Conservation (phyloP, 2,888 invertebrate species). For the Megalurothrips usitatus region DNA sequence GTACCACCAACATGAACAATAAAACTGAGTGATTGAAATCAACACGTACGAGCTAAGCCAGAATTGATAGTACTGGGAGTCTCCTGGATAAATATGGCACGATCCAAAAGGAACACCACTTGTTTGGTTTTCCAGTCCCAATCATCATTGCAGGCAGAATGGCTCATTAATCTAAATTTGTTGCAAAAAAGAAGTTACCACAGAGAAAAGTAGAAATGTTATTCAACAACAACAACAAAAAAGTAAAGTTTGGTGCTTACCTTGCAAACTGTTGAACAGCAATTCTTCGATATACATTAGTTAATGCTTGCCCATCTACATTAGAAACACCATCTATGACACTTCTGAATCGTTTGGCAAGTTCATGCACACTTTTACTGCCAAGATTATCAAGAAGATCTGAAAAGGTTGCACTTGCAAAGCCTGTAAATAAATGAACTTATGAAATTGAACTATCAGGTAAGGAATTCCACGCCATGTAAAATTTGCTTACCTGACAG, state of each 20-base stretch:
- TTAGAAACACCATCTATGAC: background rate
- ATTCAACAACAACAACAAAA: no score
- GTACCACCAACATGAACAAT: background rate
- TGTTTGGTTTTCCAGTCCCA: conserved; percentile 62
- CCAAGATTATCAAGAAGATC: background rate
- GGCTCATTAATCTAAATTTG: conserved; percentile 48
- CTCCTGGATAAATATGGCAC: conserved; percentile 54
- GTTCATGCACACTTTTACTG: background rate
- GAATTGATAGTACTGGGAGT: background rate
- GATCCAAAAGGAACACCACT: conserved; percentile 60
- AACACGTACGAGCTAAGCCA: background rate
- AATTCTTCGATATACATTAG: background rate
- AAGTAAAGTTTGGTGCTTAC: background rate
- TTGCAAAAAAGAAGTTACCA: background rate
- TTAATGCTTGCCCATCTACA: background rate
- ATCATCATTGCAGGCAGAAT: conserved; percentile 53
- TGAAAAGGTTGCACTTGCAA: background rate
- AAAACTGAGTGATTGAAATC: background rate
- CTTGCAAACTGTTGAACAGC: background rate
- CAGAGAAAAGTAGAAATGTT: background rate
- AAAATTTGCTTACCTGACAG: background rate
- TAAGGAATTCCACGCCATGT: no score
- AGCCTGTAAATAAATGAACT: background rate
- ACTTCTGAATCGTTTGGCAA: background rate
- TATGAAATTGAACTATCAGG: no score